Evolutionary conservation across 2,888 invertebrate genomes (phyloP), one percentile per base, ranked within the genome.

Genomic region (Cryptus viduatorius): DNA sequence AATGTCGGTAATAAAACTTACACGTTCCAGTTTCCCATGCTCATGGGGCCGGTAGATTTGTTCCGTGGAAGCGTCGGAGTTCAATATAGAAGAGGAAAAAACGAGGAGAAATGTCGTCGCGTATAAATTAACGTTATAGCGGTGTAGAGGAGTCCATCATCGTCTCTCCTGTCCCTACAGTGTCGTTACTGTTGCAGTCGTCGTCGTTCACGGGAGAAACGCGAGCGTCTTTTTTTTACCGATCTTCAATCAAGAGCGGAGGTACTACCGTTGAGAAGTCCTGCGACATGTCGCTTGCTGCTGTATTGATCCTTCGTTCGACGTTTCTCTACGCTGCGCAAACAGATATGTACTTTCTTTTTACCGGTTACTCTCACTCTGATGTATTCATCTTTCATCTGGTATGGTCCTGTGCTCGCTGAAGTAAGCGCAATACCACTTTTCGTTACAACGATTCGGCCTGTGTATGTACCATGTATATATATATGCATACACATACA

Each of bases 11-110:
- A 82, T 73, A 78, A 37, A 82, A 78, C 78, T 78, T 78, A 72
- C 78, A 83, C 73, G 82, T 80, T 50, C 84, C 46, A 81, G 84
- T 84, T 84, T 80, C 77, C 80, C 72, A 84, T 71, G 81, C 77
- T 71, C 19, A 14, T n/a, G 59, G 50, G 10, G 44, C 29, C 7
- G 29, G 31, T 48, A 37, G 73, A 75, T 79, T 46, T 61, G 61
- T 24, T 24, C 59, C 12, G 16, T 59, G 69, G 71, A 71, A 79
- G 69, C 79, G 79, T 16, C 53, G 69, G 46, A 31, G 65, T 82
- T 77, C 82, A 24, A 77, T 67, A 37, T 8, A 37, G 37, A 37
- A 37, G 37, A 48, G 71, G 50, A 64, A 31, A 64, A 64, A 75
- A 76, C 71, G 42, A 50, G 67, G 37, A 56, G 50, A 50, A 84